Evolutionary conservation across 2,797 vertebrate species (phyloP), one percentile per base, ranked within the genome.

Genomic region (Pseudochirops cupreus): DNA sequence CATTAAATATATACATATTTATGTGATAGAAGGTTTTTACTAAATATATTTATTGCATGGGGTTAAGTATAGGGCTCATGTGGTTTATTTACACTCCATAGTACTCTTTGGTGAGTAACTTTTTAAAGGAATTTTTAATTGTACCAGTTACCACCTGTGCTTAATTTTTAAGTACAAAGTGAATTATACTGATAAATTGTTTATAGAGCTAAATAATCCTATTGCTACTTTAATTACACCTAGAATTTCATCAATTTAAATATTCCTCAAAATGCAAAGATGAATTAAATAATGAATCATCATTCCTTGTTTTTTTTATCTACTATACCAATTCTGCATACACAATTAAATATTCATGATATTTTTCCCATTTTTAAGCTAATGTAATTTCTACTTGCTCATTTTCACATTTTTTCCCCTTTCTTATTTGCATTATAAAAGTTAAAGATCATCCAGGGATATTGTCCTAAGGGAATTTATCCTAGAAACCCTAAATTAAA

Each of bases 281-380:
- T 97, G 95, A 98, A 98, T 98, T 98, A 98, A 98, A 98, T 96
- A 97, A 95, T 50, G 92, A 92, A 97, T 97, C 96, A 92, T 95
- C 97, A 94, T 94, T 95, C 95, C 33, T 90, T 96, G 74, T 62
- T 97, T 67, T 67, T 52, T 97, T 98, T 97, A 97, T 96, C 96
- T 93, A 93, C 90, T 94, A 92, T 50, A 96, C 53, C 58, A 82
- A 53, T 98, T 97, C 97, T 95, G 92, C 94, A 94, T 92, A 96
- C 11, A 97, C 28, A 97, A 21, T 62, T 52, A 94, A 98, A 98
- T 94, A 97, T 98, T 96, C 24, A 96, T 97, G 54, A 26, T 90
- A 29, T 95, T 94, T 57, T 90, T 55, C 67, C 96, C 58, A 58
- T 53, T 96, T 98, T 96, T 95, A 96, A 57, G 95, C 59, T 89